Evolutionary conservation across 2,797 vertebrate species (phyloP).

Genomic region (Callimico goeldii): DNA sequence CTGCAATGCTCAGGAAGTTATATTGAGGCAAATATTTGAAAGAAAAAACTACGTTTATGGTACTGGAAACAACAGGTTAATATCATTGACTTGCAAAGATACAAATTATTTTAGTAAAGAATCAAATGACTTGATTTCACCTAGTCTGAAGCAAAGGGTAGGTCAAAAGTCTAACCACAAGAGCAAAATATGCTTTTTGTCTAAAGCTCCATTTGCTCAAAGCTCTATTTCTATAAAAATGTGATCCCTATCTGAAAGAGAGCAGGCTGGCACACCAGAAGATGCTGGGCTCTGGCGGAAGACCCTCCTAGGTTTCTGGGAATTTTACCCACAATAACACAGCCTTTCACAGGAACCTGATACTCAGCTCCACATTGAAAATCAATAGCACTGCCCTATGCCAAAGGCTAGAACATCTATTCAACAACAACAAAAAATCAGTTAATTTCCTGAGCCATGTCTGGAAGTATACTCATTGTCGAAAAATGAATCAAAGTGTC

Average conservation of each 20-base stretch:
- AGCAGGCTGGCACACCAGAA: not conserved
- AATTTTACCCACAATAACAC: not conserved
- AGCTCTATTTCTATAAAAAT: not conserved
- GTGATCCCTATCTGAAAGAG: not conserved
- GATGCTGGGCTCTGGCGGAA: not conserved
- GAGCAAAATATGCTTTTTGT: not conserved
- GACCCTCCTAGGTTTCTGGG: not conserved
- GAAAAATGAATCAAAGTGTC: not conserved
- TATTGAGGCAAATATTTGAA: not conserved
- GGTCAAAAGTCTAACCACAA: not conserved
- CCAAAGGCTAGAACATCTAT: not conserved
- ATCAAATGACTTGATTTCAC: not conserved
- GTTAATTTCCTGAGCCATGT: not conserved
- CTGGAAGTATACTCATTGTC: not conserved
- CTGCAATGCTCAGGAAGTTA: not conserved
- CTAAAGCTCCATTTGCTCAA: not conserved
- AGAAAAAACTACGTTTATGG: not conserved
- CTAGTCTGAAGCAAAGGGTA: not conserved
- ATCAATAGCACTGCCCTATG: not conserved
- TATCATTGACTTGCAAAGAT: conserved; percentile 36
- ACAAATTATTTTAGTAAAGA: conserved; percentile 2
- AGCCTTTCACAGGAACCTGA: not conserved
- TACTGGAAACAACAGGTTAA: not conserved
- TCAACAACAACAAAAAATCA: not conserved
- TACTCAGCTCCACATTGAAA: not conserved